phyloP scores from a whole-genome alignment of 2,888 invertebrate genomes.

The Polyommatus icarus region DNA sequence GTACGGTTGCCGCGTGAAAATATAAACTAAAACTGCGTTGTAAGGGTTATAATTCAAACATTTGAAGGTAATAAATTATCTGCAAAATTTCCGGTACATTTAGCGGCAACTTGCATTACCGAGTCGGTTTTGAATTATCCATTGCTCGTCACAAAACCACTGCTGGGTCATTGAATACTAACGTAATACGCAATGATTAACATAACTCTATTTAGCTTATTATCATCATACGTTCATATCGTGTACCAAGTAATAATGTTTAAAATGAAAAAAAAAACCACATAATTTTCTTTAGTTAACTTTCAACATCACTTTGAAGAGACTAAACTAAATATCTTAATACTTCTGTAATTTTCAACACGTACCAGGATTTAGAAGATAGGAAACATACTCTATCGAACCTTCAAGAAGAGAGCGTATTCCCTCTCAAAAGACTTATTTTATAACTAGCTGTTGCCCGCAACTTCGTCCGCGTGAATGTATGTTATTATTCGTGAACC shows the following conservation, averaged over 20 bases:
- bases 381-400: too few species aligned
- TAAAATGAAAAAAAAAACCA: neutral
- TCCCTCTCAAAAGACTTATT: too few species aligned
- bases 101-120: neutral
- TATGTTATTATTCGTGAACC: too few species aligned
- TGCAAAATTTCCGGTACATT: neutral
- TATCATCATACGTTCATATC: neutral
- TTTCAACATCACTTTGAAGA: too few species aligned
- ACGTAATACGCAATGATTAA: neutral
- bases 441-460: too few species aligned
- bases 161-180: neutral
- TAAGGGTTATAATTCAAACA: neutral
- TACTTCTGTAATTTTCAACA: too few species aligned
- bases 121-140: neutral
- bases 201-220: neutral
- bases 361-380: too few species aligned
- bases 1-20: too few species aligned
- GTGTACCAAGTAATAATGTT: neutral
- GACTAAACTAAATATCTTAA: too few species aligned
- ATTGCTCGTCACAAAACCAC: neutral
- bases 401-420: too few species aligned
- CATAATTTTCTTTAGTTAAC: neutral
- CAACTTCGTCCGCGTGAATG: too few species aligned
- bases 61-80: neutral
- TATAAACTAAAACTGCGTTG: slow-evolving; percentile 31